Evolutionary conservation across 1,140 invertebrate genomes (phyloP), one percentile per base, ranked within the genome.

Genomic region (Hycleus cichorii): DNA sequence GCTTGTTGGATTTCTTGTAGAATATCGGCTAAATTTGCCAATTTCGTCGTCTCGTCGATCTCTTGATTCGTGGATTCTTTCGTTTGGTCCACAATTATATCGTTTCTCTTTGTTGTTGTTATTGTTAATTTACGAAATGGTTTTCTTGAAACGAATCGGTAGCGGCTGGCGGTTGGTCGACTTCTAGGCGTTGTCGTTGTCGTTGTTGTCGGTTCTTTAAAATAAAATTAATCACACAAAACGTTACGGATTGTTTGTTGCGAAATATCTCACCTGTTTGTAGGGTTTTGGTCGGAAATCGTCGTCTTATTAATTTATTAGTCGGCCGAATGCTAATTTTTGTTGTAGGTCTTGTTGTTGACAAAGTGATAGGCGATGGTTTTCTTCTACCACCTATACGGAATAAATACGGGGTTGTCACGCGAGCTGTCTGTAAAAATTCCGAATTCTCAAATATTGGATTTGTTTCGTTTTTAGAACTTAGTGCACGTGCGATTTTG

Each of bases 1-100:
- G 66, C 68, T 47, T 67, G 57, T 57, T 73, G 69, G n/a, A 72
- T 50, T 12, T 62, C 58, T 11, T 68, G 55, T 32, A 71, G 45
- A 1, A 64, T 62, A 10, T 64, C 24, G 5, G 64, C 68, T 9
- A 69, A 44, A 27, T 71, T 68, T 11, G 39, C 50, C 4, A 65
- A 42, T 63, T 67, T 60, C 10, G 62, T 65, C 18, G 63, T 64
- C 27, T 66, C 60, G 3, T 40, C n/a, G 38, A 44, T 52, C 32
- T 10, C 49, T 46, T 69, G 59, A 57, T 65, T 65, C 11, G 53
- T 64, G 1, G 66, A 65, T 46, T 68, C 63, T 39, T 63, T 27
- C n/a, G 44, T 32, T 59, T 69, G 64, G 57, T 69, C 69, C 9
- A 44, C 24, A 12, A 25, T 24, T 12, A 9, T 50, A 10, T 32